phyloP scores from a whole-genome alignment of 2,113 vertebrate species.

The Ardeotis arabs region DNA sequence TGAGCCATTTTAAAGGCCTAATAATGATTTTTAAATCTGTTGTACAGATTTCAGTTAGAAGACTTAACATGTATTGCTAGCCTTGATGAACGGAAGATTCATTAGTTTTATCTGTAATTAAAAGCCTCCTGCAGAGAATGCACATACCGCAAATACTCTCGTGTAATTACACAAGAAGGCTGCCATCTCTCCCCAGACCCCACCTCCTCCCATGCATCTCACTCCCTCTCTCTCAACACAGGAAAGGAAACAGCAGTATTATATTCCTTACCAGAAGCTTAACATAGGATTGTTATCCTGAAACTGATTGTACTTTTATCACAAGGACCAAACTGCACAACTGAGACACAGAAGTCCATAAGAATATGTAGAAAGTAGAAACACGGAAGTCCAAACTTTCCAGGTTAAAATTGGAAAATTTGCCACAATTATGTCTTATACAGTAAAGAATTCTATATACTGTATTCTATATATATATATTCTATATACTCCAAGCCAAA shows the following conservation, averaged over 20 bases:
- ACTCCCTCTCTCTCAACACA: not conserved
- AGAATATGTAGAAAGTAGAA: not conserved
- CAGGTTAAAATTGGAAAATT: not conserved
- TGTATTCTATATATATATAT: not conserved
- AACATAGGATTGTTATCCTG: not conserved
- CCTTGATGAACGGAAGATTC: not conserved
- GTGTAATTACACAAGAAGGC: rapidly evolving
- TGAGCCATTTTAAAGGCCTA: slow-evolving; percentile 25
- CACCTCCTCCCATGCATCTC: not conserved
- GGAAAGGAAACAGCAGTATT: not conserved
- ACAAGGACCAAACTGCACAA: not conserved
- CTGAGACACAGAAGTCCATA: not conserved
- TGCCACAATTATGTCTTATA: not conserved
- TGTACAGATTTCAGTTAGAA: not conserved
- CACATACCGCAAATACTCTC: not conserved
- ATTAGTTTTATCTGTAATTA: not conserved
- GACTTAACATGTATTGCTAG: not conserved
- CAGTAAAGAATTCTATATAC: not conserved
- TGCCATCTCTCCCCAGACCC: not conserved
- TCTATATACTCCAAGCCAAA: not conserved
- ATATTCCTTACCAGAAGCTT: not conserved
- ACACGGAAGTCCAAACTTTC: not conserved
- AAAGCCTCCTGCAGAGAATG: not conserved
- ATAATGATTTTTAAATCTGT: slow-evolving; percentile 46
- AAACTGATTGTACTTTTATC: not conserved